Evolutionary conservation across 2,113 vertebrate genomes (phyloP), one percentile per base, ranked within the genome.

Genomic region (Larimichthys polyactis): DNA sequence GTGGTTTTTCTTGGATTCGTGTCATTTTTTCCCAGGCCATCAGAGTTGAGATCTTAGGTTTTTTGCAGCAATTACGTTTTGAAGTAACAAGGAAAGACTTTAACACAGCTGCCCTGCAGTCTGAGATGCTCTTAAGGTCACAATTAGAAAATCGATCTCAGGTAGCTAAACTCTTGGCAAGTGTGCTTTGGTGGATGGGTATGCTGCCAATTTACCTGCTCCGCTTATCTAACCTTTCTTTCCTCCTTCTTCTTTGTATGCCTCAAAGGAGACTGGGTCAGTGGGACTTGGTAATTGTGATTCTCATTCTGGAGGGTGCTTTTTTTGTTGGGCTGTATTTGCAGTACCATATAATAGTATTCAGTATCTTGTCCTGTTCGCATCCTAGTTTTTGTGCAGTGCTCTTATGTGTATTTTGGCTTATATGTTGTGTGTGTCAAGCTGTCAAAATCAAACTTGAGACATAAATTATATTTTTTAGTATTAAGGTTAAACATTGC

Each of bases 61-160:
- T 81, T 93, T 91, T 96, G 81, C 93, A 84, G 51, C 94, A 95
- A 67, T 88, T 97, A 58, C 91, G 91, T 60, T 91, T 93, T 92
- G 94, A 96, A 83, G 93, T 94, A 75, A 95, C 93, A 84, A 95
- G 94, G 85, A 95, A 92, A 92, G 93, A 94, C 71, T 95, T 97
- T 93, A 95, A 92, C 40, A 49, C 93, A 64, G 91, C 83, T 79
- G 93, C 94, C 0, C 91, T 92, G 77, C 96, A 94, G 89, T 95
- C 96, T 66, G 96, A 96, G 89, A 94, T 92, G 68, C 94, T 96
- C 75, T 91, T 97, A 88, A 91, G 91, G 44, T 87, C 88, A 86
- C 89, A 89, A 52, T 94, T 96, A 73, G 60, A 94, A 84, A 92
- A 92, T 52, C 93, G 94, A 36, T 91, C 93, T 19, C 94, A 97